Evolutionary conservation across 2,888 invertebrate genomes (phyloP), one percentile per base, ranked within the genome.

Genomic region (Chymomyza fuscimana): DNA sequence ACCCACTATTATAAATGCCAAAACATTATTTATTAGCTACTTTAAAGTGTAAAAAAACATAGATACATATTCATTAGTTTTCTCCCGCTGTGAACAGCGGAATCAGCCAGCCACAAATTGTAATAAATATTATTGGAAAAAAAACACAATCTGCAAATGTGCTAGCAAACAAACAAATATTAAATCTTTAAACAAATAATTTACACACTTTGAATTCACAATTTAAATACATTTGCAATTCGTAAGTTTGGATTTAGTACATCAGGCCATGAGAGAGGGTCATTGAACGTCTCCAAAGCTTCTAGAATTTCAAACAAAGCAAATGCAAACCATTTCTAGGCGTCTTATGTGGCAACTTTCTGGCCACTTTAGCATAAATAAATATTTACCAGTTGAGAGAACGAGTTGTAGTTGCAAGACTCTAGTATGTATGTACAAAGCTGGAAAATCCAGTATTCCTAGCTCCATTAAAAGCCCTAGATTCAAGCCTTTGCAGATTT

Each of bases 391-490:
- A 15, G 58, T 25, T 58, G 2, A 58, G 15, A 58, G 29, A 22
- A 58, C 22, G 58, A 29, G 58, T 54, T 54, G 54, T 5, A 54
- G 54, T 54, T 54, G 54, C 54, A 19, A 15, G 16, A 54, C 1
- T 22, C 29, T 5, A 5, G 58, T 58, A 15, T 58, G 12, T 54
- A 22, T 54, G 54, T 58, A 15, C 15, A 12, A 75, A 78, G 75
- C 87, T 76, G 74, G 83, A 71, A 76, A 77, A 74, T 85, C 86
- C 80, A 85, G 86, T 87, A 64, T 54, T 54, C 54, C 54, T 5
- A 19, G 1, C 54, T 54, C 4, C 12, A 46, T 4, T 12, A 12
- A 10, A 46, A 36, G 36, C 36, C 36, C 36, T 36, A 36, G 36
- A 36, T 9, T 36, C 36, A 36, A 36, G 7, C 6, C 36, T 36